Base-by-base conservation (phyloP, 2,797 vertebrate species). In the Trachurus trachurus region DNA sequence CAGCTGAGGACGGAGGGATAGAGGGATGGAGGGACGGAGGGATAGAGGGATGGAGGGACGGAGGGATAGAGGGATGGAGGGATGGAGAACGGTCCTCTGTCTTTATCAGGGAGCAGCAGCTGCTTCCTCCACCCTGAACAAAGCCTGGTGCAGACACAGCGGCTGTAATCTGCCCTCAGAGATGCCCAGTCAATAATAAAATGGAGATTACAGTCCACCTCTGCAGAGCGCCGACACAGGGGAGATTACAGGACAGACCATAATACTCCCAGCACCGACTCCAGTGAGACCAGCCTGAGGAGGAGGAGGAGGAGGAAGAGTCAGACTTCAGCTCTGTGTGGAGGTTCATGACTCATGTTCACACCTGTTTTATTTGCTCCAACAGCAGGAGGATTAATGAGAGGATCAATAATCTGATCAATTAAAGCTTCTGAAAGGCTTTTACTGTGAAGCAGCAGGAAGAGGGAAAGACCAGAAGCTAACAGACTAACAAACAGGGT, bases 91-190 rank as follows among this genome's bases (percentile, higher is more conserved):
- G 4, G 19, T 39, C 67, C 31, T 15, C 12, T 40, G 3, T 60
- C 11, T 26, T 59, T 62, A 81, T 72, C 68, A 63, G 79, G 57
- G 57, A 8, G 52, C 58, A 63, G 64, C 73, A 68, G 9, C 79
- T 76, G 79, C 79, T 52, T 62, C 73, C 49, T 70, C 40, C 21
- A 0, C 8, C 10, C 19, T 17, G 77, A 59, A 72, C 58, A 68
- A 71, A 67, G 66, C 59, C 1, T 1, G 34, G 39, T 39, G 1
- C 45, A 72, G n/a, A 61, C 37, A 12, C 34, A 47, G 4, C 1
- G n/a, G 0, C 6, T 6, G 45, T 40, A 15, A 61, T 40, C 68
- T 52, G 21, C 5, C 71, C 31, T 40, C 66, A 6, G 56, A 70
- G 61, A 50, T 1, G 6, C 19, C 12, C 1, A 62, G 15, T 62